Base-by-base conservation (phyloP, 2,113 vertebrate genomes). In the Hippoglossus stenolepis region DNA sequence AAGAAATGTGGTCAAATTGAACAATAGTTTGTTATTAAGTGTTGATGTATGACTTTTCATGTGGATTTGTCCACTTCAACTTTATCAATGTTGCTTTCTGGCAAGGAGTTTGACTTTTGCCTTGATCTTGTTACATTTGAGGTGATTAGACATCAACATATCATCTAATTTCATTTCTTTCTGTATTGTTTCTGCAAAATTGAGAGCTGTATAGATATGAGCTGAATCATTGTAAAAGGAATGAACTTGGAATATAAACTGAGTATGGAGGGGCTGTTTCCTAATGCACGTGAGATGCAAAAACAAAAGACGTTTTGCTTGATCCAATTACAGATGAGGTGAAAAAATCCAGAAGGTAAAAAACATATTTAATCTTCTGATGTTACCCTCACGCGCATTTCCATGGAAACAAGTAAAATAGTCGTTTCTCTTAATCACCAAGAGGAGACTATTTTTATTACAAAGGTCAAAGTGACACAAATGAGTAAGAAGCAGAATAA, bases 321-420 rank as follows among this genome's bases (percentile, higher is more conserved):
- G n/a, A 81, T 81, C 15, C 26, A 58, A 15, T 24, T 65, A 18
- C 43, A 73, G 20, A 43, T 54, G 56, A 57, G 49, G 38, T 64
- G 24, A 65, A 26, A 80, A 65, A 58, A 77, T 13, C 26, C 54
- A 61, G 12, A 28, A 18, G 15, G 49, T 14, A n/a, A 13, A 24
- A 43, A 28, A 43, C 14, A 64, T n/a, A 47, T 53, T 20, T 11
- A 63, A 13, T 40, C 35, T 67, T 79, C 65, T 68, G 40, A 51
- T 56, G 56, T 83, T 72, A 15, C 59, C 24, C 17, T 49, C 15
- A 18, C 54, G 21, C 0, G 12, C 64, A 82, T 86, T 82, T 79
- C 53, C 61, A 79, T 79, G 71, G 83, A 79, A 84, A 86, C 75
- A 79, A 67, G 67, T 35, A 49, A 74, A 68, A 35, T 75, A 61